Evolutionary conservation across 2,113 vertebrate genomes (phyloP).

Genomic region (Channa argus): DNA sequence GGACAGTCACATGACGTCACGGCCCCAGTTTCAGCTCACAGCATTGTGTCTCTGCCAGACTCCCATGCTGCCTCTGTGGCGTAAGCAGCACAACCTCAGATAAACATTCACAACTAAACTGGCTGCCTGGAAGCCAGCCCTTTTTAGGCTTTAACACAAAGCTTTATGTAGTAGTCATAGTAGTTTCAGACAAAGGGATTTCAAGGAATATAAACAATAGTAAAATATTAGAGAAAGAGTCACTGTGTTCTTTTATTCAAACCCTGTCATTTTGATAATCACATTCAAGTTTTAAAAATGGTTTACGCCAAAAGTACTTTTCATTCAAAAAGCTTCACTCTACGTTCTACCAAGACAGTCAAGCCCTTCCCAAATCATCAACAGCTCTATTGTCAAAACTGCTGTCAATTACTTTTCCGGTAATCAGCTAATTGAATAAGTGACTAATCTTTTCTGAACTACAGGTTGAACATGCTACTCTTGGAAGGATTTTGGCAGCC

Average conservation of each 20-base stretch:
- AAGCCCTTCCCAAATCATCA: too few relatives aligned
- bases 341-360: too few relatives aligned
- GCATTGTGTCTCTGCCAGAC: constrained; percentile 60
- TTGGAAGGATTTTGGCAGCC: constrained; percentile 19
- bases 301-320: too few relatives aligned
- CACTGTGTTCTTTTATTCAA: background rate
- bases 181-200: constrained; percentile 19
- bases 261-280: background rate
- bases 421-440: background rate
- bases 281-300: too few relatives aligned
- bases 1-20: constrained; percentile 72
- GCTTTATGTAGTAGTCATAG: constrained; percentile 16
- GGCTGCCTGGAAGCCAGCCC: constrained; percentile 34
- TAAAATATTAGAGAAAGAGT: constrained; percentile 3
- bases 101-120: constrained; percentile 53
- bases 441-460: background rate
- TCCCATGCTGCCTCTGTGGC: constrained; percentile 58
- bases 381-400: too few relatives aligned
- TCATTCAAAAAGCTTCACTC: too few relatives aligned
- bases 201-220: constrained; percentile 24
- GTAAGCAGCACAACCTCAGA: constrained; percentile 45
- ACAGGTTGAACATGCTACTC: background rate
- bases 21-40: constrained; percentile 62
- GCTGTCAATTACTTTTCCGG: background rate
- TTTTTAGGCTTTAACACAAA: constrained; percentile 35